phyloP scores from a whole-genome alignment of 2,797 vertebrate genomes.

The Chromobotia macracanthus region DNA sequence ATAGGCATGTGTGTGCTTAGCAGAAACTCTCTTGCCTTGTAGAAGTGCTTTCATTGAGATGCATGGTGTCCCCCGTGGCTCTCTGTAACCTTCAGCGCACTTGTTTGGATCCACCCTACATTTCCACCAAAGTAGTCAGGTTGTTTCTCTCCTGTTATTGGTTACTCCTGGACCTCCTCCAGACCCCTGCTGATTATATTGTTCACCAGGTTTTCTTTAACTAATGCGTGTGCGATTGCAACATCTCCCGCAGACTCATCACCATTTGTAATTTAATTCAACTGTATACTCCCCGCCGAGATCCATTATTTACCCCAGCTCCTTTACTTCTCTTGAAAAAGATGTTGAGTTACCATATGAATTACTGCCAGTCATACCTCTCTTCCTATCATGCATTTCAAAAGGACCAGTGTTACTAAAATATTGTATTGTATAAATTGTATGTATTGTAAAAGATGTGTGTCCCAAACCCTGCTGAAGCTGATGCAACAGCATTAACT shows the following conservation, averaged over 20 bases:
- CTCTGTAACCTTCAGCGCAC: slow-evolving; percentile 69
- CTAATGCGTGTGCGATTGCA: slow-evolving; percentile 75
- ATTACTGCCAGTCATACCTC: slow-evolving; percentile 40
- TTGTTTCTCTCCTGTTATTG: slow-evolving; percentile 76
- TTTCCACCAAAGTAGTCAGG: slow-evolving; percentile 72
- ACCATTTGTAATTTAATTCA: slow-evolving; percentile 77
- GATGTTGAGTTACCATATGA: slow-evolving; percentile 43
- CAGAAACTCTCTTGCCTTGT: slow-evolving; percentile 68
- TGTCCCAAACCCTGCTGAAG: not conserved
- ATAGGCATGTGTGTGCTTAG: slow-evolving; percentile 66
- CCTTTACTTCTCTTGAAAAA: slow-evolving; percentile 62
- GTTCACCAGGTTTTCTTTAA: slow-evolving; percentile 73
- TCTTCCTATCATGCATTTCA: slow-evolving; percentile 36
- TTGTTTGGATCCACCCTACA: slow-evolving; percentile 70
- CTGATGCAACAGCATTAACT: not conserved
- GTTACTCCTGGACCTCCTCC: slow-evolving; percentile 58
- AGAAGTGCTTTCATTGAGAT: slow-evolving; percentile 76
- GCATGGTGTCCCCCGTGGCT: slow-evolving; percentile 72
- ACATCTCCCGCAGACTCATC: slow-evolving; percentile 73
- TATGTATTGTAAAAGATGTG: too few relatives aligned
- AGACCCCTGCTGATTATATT: slow-evolving; percentile 76
- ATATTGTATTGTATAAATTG: slow-evolving; percentile 1
- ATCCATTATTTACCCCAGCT: slow-evolving; percentile 67
- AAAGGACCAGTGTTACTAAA: slow-evolving; percentile 10
- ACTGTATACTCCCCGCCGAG: slow-evolving; percentile 72